These are phyloP conservation scores for Mionectes macconnelli DNA, from an alignment of 2,113 vertebrate species.

Conservation along the genomic window DNA sequence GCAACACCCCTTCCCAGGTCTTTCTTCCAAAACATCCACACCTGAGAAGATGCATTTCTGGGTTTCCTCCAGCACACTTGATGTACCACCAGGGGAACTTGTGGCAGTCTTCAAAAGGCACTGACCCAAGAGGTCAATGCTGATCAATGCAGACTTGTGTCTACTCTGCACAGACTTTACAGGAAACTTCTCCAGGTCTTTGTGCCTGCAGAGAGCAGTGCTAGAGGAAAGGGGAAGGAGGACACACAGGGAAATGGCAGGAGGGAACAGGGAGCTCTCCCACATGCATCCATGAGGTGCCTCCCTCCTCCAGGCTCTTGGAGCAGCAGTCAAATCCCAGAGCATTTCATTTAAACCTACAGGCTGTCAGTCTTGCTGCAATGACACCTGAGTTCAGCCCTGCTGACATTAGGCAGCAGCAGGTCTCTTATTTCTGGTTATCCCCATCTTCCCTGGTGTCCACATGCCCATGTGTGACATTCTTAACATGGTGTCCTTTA, in stretches of 20 bases:
- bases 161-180: neutral
- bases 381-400: accelerated
- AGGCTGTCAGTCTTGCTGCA: neutral
- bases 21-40: neutral
- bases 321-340: neutral
- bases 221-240: neutral
- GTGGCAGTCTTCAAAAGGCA: neutral
- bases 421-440: neutral
- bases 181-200: neutral
- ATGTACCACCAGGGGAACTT: neutral
- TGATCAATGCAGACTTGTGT: neutral
- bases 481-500: neutral
- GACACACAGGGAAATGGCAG: neutral
- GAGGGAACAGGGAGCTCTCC: neutral
- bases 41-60: neutral
- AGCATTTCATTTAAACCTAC: neutral
- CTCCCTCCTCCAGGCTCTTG: neutral
- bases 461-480: neutral
- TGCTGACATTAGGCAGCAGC: accelerated
- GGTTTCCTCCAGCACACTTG: neutral
- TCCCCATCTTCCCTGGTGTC: neutral
- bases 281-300: neutral
- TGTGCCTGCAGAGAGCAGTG: neutral
- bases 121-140: neutral
- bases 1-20: neutral